Conservation (phyloP, 2,797 vertebrate species). For the Schizopygopsis pylzovi region DNA sequence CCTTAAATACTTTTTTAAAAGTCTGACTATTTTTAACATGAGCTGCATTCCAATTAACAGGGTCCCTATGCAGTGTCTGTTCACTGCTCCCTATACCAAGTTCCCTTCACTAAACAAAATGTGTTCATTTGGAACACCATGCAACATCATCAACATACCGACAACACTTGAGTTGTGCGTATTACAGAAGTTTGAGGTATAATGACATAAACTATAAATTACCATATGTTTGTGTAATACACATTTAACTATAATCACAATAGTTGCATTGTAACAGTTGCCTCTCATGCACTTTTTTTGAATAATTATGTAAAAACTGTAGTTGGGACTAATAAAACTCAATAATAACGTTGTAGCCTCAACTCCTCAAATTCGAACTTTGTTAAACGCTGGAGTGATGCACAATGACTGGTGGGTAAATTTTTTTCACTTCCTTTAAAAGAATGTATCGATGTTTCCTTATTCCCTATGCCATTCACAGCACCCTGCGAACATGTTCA, state of each 20-base stretch:
- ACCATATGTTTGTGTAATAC: neutral
- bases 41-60: neutral
- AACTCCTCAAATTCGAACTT: neutral
- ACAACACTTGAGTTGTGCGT: neutral
- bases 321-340: too few relatives aligned
- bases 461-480: neutral
- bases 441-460: neutral
- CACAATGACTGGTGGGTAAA: neutral
- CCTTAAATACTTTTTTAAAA: neutral
- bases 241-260: neutral
- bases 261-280: neutral
- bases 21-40: conserved; percentile 10
- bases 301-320: neutral
- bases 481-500: neutral
- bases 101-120: neutral
- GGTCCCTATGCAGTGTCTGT: neutral
- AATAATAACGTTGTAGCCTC: neutral
- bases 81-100: neutral
- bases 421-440: neutral
- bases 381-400: neutral
- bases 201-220: neutral
- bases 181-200: neutral
- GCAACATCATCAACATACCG: neutral
- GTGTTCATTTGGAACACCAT: neutral
- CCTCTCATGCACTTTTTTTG: neutral